Percentiles rank a stretch among this genome's conserved stretches.
Evolutionary conservation across 2,888 invertebrate genomes (phyloP).

Genomic region (Melikaiella ostensackeni): DNA sequence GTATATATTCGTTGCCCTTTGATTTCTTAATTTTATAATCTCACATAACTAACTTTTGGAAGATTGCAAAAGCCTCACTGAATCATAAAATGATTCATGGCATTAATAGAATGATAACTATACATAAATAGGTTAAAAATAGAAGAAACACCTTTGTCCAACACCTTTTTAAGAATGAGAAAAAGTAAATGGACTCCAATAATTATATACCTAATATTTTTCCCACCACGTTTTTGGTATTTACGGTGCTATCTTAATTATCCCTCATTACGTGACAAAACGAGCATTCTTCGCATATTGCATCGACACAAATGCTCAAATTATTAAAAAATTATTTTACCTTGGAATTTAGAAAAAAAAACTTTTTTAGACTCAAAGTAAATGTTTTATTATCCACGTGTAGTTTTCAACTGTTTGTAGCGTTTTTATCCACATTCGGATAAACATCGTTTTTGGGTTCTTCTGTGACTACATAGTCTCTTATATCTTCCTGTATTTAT

Average conservation of each 20-base stretch:
- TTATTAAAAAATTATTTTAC: neutral
- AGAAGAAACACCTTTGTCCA: neutral
- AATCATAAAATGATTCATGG: neutral
- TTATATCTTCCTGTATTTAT: too few species aligned
- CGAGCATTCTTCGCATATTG: neutral
- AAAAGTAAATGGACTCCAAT: neutral
- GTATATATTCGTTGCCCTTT: neutral
- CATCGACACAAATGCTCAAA: neutral
- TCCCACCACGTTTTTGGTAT: neutral
- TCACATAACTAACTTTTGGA: neutral
- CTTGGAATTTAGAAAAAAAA: too few species aligned
- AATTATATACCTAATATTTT: neutral
- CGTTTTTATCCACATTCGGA: too few species aligned
- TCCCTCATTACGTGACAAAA: neutral
- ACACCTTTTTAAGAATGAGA: neutral
- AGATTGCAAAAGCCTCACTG: neutral
- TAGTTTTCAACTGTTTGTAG: too few species aligned
- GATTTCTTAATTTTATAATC: neutral
- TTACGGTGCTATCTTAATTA: neutral
- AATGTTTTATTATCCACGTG: too few species aligned
- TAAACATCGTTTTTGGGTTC: too few species aligned
- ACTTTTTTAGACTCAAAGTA: too few species aligned
- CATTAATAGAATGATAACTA: neutral
- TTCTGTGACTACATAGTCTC: too few species aligned
- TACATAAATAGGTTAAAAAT: neutral